Percentiles rank a stretch among this genome's conserved stretches.
Evolutionary conservation across 2,888 invertebrate genomes (phyloP).

Genomic region (Nephrotoma flavescens): DNA sequence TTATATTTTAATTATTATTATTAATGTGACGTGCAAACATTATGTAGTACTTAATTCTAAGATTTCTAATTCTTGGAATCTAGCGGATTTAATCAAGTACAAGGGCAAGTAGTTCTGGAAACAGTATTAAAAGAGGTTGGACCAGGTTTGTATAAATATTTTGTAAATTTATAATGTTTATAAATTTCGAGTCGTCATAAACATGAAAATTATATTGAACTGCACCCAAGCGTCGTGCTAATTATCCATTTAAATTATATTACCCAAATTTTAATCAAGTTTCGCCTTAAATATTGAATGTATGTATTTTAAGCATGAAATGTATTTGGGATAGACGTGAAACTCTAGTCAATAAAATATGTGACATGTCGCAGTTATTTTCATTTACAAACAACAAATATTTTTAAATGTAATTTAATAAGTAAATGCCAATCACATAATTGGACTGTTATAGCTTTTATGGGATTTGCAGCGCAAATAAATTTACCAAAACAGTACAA

Average conservation of each 20-base stretch:
- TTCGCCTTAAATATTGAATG: not conserved
- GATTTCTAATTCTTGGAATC: too few species aligned
- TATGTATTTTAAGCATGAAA: not conserved
- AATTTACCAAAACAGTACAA: not conserved
- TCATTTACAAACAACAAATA: too few species aligned
- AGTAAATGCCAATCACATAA: not conserved
- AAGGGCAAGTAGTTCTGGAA: too few species aligned
- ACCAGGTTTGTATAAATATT: not conserved
- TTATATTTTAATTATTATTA: not conserved
- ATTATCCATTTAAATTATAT: not conserved
- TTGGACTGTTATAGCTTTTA: not conserved
- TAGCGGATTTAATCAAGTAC: too few species aligned
- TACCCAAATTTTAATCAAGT: not conserved
- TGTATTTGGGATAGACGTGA: too few species aligned
- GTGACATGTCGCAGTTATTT: too few species aligned
- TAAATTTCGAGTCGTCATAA: not conserved
- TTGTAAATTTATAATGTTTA: not conserved
- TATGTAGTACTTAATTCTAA: not conserved
- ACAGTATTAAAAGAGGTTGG: too few species aligned
- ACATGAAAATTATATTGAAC: not conserved
- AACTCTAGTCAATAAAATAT: too few species aligned
- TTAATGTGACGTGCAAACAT: not conserved
- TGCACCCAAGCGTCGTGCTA: not conserved
- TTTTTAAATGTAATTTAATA: too few species aligned
- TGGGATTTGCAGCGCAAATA: not conserved